Evolutionary conservation across 2,797 vertebrate genomes (phyloP).

Genomic region (Brotogeris chrysoptera): DNA sequence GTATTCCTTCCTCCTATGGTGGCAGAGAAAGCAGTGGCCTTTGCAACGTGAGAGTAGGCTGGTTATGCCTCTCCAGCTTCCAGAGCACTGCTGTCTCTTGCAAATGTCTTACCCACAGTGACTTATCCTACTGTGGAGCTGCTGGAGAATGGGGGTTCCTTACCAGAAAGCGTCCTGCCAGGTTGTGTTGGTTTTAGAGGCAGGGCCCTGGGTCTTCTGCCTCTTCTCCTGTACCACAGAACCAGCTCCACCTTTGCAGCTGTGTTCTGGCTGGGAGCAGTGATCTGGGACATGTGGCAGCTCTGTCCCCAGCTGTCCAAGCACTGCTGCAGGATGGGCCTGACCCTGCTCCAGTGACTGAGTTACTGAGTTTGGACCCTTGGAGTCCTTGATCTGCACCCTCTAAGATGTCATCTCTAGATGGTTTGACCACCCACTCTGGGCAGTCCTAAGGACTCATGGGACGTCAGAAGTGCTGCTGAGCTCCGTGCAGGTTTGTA

Average conservation of each 20-base stretch:
- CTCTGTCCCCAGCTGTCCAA: neutral
- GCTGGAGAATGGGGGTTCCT: neutral
- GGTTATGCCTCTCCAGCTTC: neutral
- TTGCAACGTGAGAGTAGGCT: neutral
- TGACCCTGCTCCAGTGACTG: rapidly evolving
- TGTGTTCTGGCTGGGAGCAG: neutral
- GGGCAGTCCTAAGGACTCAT: neutral
- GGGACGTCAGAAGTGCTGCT: neutral
- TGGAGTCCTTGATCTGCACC: neutral
- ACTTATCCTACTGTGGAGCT: neutral
- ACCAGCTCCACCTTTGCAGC: neutral
- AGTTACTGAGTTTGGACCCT: neutral
- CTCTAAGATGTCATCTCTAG: neutral
- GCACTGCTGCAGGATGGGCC: neutral
- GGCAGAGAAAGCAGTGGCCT: neutral
- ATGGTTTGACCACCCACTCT: neutral
- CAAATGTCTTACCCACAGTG: rapidly evolving
- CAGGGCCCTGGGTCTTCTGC: neutral
- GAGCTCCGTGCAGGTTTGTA: neutral
- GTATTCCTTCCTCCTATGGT: neutral
- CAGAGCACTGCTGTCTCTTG: neutral
- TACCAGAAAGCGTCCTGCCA: neutral
- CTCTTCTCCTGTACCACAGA: neutral
- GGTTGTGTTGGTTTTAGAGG: neutral
- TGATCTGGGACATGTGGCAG: neutral